Evolutionary conservation across 2,797 vertebrate genomes (phyloP).

Genomic region (Rhincodon typus): DNA sequence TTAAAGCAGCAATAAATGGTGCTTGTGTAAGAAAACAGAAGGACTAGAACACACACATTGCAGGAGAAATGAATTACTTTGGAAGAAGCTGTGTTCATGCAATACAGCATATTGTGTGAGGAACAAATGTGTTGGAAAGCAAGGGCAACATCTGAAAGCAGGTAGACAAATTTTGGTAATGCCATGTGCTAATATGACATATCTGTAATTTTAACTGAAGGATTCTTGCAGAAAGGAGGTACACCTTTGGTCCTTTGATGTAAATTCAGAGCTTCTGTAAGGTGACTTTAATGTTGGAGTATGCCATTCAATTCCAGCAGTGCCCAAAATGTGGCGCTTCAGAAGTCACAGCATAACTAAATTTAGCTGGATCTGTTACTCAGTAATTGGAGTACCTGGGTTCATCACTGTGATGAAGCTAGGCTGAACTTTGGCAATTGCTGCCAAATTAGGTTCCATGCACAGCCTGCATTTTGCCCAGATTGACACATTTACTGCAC

Average conservation of each 20-base stretch:
- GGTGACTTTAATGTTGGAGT: neutral
- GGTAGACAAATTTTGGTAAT: neutral
- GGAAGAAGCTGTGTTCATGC: no score
- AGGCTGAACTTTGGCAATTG: neutral
- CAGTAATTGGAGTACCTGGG: neutral
- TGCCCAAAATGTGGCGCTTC: neutral
- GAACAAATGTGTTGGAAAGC: no score
- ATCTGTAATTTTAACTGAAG: neutral
- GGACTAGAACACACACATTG: no score
- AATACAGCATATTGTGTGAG: no score
- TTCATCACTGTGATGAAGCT: neutral
- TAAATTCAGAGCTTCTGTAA: neutral
- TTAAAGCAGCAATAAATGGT: no score
- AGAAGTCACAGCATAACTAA: neutral
- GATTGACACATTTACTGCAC: neutral
- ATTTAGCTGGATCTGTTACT: neutral
- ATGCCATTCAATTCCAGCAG: neutral
- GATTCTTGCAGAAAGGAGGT: neutral
- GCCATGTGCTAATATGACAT: neutral
- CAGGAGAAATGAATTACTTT: no score
- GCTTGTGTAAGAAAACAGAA: no score
- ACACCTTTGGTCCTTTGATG: neutral
- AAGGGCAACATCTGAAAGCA: no score
- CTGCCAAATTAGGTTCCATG: neutral
- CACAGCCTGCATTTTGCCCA: neutral